Conservation (phyloP, 2,113 vertebrate genomes). For the Lamprotornis superbus region DNA sequence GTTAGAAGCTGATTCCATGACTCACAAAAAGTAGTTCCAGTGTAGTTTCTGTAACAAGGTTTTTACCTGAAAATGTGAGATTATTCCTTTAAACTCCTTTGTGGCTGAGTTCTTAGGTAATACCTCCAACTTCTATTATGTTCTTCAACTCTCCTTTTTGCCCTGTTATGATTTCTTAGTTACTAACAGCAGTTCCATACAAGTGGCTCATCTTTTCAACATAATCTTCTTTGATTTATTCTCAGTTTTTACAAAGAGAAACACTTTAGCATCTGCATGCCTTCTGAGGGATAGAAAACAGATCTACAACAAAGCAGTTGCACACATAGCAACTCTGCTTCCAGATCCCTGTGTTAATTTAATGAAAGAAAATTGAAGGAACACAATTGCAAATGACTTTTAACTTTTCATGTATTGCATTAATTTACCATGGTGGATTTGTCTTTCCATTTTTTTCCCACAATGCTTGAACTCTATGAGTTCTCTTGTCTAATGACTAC, state of each 20-base stretch:
- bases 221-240: not conserved
- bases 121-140: not conserved
- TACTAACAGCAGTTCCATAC: not conserved
- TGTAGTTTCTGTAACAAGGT: not conserved
- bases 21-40: not conserved
- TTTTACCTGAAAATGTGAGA: not conserved
- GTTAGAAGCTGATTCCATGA: not conserved
- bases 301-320: not conserved
- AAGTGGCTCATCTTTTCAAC: not conserved
- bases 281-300: not conserved
- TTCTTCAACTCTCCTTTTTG: not conserved
- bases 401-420: not conserved
- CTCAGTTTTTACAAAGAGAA: not conserved
- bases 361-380: not conserved
- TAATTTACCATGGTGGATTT: not conserved
- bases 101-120: not conserved
- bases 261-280: not conserved
- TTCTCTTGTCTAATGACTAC: not conserved
- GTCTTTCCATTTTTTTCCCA: rapidly evolving
- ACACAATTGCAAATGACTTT: not conserved
- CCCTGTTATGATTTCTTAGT: not conserved
- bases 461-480: rapidly evolving
- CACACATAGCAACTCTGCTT: not conserved
- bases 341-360: not conserved
- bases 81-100: not conserved